Conservation (phyloP, 2,797 vertebrate species). For the Rhinogobio ventralis region DNA sequence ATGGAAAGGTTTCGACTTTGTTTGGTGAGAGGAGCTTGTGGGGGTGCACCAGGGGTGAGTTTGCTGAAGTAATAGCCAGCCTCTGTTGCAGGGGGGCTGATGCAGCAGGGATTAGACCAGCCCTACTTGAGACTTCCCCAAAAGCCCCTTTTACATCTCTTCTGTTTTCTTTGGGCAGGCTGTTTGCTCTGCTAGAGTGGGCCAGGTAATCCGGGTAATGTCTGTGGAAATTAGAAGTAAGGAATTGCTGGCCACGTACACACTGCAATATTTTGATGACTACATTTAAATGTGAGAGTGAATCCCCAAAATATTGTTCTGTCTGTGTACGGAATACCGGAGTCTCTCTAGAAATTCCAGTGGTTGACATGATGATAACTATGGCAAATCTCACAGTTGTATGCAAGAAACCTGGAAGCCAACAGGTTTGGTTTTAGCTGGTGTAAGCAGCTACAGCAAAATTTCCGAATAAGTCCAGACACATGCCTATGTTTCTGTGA, state of each 20-base stretch:
- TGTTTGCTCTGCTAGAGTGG: conserved; percentile 52
- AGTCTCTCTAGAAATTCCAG: background rate
- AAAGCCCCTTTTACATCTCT: conserved; percentile 72
- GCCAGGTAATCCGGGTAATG: conserved; percentile 70
- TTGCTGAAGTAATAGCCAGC: conserved; percentile 59
- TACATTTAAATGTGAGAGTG: conserved; percentile 7
- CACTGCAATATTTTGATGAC: conserved; percentile 44
- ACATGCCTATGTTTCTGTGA: background rate
- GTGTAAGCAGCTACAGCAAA: background rate
- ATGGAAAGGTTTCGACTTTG: conserved; percentile 74
- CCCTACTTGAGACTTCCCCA: conserved; percentile 62
- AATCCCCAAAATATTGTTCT: background rate
- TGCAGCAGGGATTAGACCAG: conserved; percentile 54
- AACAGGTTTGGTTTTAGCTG: background rate
- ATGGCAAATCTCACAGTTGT: background rate
- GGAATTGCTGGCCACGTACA: conserved; percentile 8
- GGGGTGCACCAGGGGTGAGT: conserved; percentile 36
- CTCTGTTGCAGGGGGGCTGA: conserved; percentile 54
- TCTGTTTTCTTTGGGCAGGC: conserved; percentile 66
- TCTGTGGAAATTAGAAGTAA: conserved; percentile 36
- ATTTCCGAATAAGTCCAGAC: background rate
- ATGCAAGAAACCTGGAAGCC: background rate
- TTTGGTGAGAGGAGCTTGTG: conserved; percentile 59
- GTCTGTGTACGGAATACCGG: background rate
- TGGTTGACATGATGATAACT: background rate